Evolutionary conservation across 2,113 vertebrate species (phyloP).

Genomic region (Xyliphius kryptos): DNA sequence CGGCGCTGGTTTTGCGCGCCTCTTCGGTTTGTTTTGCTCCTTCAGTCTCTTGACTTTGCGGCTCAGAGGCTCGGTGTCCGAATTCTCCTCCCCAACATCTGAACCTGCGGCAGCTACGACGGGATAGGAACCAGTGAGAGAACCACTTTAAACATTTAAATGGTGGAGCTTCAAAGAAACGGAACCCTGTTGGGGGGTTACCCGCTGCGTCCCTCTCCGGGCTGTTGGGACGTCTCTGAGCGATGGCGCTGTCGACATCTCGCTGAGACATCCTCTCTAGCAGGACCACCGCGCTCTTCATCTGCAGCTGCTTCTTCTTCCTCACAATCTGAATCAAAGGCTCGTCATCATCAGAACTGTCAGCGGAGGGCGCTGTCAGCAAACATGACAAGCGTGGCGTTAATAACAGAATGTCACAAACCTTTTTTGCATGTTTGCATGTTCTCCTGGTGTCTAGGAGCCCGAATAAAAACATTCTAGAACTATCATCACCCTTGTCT

Average conservation of each 20-base stretch:
- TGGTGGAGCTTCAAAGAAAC: too few species aligned
- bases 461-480: too few species aligned
- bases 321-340: background rate
- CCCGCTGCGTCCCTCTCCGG: background rate
- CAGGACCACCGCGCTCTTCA: constrained; percentile 29
- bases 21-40: constrained; percentile 1
- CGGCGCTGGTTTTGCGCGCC: background rate
- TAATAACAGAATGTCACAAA: too few species aligned
- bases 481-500: too few species aligned
- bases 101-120: background rate
- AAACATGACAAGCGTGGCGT: too few species aligned
- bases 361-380: background rate
- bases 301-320: constrained; percentile 12
- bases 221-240: background rate
- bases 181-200: too few species aligned
- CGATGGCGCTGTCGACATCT: constrained; percentile 5
- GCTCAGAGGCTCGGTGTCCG: constrained; percentile 20
- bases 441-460: too few species aligned
- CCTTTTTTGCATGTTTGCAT: too few species aligned
- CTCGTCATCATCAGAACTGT: constrained; percentile 12
- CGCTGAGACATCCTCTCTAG: constrained; percentile 16
- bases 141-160: too few species aligned
- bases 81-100: background rate
- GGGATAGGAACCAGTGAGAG: background rate
- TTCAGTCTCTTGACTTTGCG: constrained; percentile 19